Base-by-base conservation (phyloP, 2,113 vertebrate species). In the Struthidea cinerea region DNA sequence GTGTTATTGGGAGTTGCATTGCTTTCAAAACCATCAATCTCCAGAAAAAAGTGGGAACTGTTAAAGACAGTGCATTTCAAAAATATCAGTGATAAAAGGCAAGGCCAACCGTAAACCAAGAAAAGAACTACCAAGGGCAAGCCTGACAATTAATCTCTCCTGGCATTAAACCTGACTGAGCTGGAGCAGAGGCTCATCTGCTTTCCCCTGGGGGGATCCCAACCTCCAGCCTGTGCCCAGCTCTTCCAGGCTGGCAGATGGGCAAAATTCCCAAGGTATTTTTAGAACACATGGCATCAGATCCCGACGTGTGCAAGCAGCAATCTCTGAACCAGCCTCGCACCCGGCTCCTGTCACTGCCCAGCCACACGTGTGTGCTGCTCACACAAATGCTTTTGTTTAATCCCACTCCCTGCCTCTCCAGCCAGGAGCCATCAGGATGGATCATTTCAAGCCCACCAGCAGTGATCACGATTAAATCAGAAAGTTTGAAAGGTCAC, bases 1-100 rank as follows among this genome's bases (percentile, higher is more conserved):
- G 97, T 97, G 67, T 98, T 98, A 64, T 95, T 93, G 16, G 97
- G 94, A 6, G 81, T 95, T 11, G 86, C 92, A 81, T 96, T 98
- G 91, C 97, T 97, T 59, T 98, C 98, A 8, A 98, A 98, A 6
- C 98, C 98, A 92, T 98, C 98, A 87, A 98, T 98, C 95, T 98
- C 98, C 95, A 98, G 96, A 65, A 98, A 98, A 93, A 98, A 98
- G 92, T 98, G 97, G n/a, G 98, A 97, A 37, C 98, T 98, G 96
- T 85, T 88, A 61, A 77, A 94, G 61, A 91, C 27, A 95, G 59
- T 4, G 11, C 37, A 89, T 87, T 86, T 53, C 35, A 89, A 68
- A 42, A 26, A 32, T 13, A 61, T 93, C 79, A 95, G 74, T 84
- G 44, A 75, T 52, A 27, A 83, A 75, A 61, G 35, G 21, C 64